phyloP scores from a whole-genome alignment of 2,113 vertebrate species.

The Pelmatolapia mariae region DNA sequence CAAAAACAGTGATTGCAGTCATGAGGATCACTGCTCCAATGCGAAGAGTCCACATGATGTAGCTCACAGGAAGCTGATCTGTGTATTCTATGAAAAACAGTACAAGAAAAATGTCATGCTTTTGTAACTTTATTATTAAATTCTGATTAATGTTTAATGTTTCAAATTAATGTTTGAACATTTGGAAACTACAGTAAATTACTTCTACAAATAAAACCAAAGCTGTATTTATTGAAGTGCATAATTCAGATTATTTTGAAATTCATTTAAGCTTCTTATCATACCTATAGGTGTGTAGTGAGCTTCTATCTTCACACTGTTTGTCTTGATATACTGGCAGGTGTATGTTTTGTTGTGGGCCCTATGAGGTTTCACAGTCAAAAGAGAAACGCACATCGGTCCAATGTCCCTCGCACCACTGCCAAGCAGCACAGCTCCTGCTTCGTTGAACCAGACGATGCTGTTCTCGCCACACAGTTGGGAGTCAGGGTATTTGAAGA shows the following conservation, averaged over 20 bases:
- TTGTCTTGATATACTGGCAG: not conserved
- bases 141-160: too few species aligned
- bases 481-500: rapidly evolving
- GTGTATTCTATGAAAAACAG: not conserved
- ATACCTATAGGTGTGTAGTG: not conserved
- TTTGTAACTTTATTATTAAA: not conserved
- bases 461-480: rapidly evolving
- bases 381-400: not conserved
- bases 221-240: not conserved
- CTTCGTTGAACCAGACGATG: not conserved
- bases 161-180: not conserved
- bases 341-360: not conserved
- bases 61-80: not conserved
- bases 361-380: not conserved
- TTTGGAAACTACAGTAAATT: not conserved
- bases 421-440: not conserved
- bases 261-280: not conserved
- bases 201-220: not conserved
- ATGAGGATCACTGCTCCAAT: not conserved
- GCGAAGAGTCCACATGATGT: not conserved
- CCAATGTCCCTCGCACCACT: rapidly evolving
- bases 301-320: not conserved
- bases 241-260: not conserved
- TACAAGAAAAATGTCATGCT: not conserved
- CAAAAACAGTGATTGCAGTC: not conserved